phyloP scores from a whole-genome alignment of 2,888 invertebrate species.

The Anoncus sp. region DNA sequence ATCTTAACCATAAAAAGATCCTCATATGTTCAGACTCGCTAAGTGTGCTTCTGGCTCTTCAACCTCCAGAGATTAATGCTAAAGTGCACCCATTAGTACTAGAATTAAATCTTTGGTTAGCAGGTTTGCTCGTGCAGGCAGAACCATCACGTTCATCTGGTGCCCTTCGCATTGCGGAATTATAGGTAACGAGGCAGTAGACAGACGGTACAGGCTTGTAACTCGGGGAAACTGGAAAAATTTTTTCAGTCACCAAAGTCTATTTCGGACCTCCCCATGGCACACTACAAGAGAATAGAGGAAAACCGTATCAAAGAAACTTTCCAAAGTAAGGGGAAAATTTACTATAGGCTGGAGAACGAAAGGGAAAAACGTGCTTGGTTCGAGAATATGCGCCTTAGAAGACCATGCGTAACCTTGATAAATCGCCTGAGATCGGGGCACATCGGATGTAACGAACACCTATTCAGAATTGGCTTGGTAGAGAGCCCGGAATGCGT shows the following conservation, averaged over 20 bases:
- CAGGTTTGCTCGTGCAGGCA: neutral
- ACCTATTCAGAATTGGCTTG: constrained; percentile 15
- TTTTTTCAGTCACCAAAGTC: too few species aligned
- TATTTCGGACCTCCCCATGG: too few species aligned
- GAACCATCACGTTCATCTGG: neutral
- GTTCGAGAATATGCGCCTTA: neutral
- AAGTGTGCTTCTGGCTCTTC: neutral
- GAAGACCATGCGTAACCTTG: neutral
- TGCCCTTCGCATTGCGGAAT: neutral
- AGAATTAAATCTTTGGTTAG: neutral
- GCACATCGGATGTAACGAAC: constrained; percentile 1
- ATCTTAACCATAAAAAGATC: neutral
- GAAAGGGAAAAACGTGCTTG: neutral
- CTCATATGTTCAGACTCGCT: neutral
- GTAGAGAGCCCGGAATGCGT: neutral
- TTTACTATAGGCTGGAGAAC: too few species aligned
- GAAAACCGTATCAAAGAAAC: too few species aligned
- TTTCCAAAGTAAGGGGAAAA: too few species aligned
- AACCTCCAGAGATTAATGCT: neutral
- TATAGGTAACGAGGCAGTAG: neutral
- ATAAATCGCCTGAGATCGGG: constrained; percentile 28
- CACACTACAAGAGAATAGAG: too few species aligned
- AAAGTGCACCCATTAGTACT: neutral
- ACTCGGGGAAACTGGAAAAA: neutral
- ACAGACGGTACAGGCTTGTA: neutral